phyloP scores from a whole-genome alignment of 2,888 invertebrate genomes.

The Nomada lathburiana region DNA sequence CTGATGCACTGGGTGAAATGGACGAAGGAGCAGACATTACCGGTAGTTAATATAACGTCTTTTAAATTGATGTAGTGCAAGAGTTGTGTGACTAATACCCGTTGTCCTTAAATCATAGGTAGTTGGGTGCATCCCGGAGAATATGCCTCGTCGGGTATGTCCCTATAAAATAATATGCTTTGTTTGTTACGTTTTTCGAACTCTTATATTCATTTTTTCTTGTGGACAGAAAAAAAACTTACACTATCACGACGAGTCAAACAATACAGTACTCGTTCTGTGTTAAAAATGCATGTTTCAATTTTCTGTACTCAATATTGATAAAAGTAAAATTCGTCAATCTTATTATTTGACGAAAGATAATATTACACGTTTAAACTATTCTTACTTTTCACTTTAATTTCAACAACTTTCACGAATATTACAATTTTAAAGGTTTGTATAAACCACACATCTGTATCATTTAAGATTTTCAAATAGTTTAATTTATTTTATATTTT shows the following conservation, averaged over 20 bases:
- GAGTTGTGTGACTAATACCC: conserved; percentile 45
- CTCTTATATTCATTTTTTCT: conserved; percentile 24
- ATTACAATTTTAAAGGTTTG: too few relatives aligned
- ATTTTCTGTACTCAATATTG: conserved; percentile 28
- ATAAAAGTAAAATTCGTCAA: conserved; percentile 11
- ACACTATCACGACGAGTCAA: conserved; percentile 21
- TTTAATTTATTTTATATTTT: too few relatives aligned
- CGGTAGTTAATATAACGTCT: conserved; percentile 86
- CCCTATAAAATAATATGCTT: conserved; percentile 59
- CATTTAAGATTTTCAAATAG: too few relatives aligned
- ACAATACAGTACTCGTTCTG: conserved; percentile 27
- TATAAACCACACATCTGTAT: too few relatives aligned
- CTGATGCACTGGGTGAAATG: conserved; percentile 92
- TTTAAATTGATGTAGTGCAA: not conserved
- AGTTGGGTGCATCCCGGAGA: conserved; percentile 99
- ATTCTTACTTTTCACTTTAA: not conserved
- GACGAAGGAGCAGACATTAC: conserved; percentile 96
- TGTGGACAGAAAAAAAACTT: not conserved
- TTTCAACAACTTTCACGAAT: too few relatives aligned
- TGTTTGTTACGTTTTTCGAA: conserved; percentile 54
- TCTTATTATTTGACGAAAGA: conserved; percentile 1
- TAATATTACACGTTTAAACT: conserved; percentile 14
- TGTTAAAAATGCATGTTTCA: conserved; percentile 33
- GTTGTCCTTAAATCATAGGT: conserved; percentile 86
- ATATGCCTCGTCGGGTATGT: conserved; percentile 98